A percentile compares a stretch with the other conserved stretches of the same genome.
Conservation (phyloP, 2,888 invertebrate genomes). For the Xanthorhoe spadicearia region DNA sequence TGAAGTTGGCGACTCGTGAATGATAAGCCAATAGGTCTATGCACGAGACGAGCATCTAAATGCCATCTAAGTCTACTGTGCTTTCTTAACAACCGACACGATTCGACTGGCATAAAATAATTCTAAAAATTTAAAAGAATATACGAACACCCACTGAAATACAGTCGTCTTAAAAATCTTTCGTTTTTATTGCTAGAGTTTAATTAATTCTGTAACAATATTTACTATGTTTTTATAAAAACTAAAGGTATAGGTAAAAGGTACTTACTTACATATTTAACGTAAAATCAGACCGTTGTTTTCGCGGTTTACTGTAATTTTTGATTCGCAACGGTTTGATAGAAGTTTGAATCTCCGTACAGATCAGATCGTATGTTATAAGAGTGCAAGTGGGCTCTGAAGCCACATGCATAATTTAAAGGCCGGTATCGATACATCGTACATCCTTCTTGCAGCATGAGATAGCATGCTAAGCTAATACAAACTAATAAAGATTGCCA, state of each 20-base stretch:
- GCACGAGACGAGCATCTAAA: slow-evolving; percentile 51
- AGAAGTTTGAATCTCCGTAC: no score
- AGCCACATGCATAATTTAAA: slow-evolving; percentile 29
- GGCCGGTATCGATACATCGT: slow-evolving; percentile 23
- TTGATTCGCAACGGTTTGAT: no score
- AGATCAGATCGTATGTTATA: slow-evolving; percentile 2
- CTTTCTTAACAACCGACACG: slow-evolving; percentile 2
- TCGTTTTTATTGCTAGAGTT: no score
- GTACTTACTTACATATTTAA: no score
- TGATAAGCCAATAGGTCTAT: slow-evolving; percentile 47
- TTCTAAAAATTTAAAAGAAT: no score
- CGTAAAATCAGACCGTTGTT: no score
- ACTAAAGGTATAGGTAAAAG: no score
- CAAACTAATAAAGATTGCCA: background rate
- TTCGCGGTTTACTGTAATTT: no score
- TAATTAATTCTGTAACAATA: no score
- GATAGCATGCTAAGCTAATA: slow-evolving; percentile 3
- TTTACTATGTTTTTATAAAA: no score
- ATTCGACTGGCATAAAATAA: background rate
- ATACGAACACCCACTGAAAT: no score
- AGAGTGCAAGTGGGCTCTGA: background rate
- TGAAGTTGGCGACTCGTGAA: slow-evolving; percentile 39
- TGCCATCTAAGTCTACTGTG: slow-evolving; percentile 32
- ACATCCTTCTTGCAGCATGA: slow-evolving; percentile 14
- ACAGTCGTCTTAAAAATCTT: no score